Percentiles rank a stretch among this genome's conserved stretches.
Conservation (phyloP, 2,888 invertebrate genomes). For the Caenorhabditis afra region DNA sequence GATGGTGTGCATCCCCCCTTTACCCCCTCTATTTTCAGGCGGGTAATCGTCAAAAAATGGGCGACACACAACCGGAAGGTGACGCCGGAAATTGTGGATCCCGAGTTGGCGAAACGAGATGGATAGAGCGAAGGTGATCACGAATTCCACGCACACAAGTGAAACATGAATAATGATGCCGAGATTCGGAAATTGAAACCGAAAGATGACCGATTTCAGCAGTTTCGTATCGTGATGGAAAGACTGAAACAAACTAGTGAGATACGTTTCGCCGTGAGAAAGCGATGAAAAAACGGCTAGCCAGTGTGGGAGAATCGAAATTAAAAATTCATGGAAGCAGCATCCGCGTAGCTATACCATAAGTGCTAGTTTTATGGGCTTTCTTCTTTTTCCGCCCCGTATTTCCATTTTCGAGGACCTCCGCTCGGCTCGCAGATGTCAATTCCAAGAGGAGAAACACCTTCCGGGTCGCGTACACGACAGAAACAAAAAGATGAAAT, state of each 20-base stretch:
- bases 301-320: background rate
- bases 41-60: too few relatives aligned
- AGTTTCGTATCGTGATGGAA: too few relatives aligned
- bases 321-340: constrained; percentile 12
- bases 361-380: constrained; percentile 3
- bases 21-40: background rate
- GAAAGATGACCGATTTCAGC: too few relatives aligned
- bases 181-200: background rate
- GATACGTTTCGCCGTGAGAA: too few relatives aligned
- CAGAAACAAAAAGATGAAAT: background rate
- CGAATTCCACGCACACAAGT: constrained; percentile 20
- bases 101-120: too few relatives aligned
- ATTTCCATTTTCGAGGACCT: too few relatives aligned
- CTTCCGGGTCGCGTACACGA: constrained; percentile 13
- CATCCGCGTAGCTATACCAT: background rate
- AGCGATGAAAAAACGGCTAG: too few relatives aligned
- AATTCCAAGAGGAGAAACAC: background rate
- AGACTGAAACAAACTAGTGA: too few relatives aligned
- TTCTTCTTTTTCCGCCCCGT: too few relatives aligned
- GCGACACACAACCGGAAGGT: too few relatives aligned
- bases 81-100: too few relatives aligned
- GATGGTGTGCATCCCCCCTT: constrained; percentile 7
- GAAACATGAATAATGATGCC: constrained; percentile 15
- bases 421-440: too few relatives aligned
- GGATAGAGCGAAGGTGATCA: background rate